Conservation (phyloP, 2,113 vertebrate species). For the Chionis minor region DNA sequence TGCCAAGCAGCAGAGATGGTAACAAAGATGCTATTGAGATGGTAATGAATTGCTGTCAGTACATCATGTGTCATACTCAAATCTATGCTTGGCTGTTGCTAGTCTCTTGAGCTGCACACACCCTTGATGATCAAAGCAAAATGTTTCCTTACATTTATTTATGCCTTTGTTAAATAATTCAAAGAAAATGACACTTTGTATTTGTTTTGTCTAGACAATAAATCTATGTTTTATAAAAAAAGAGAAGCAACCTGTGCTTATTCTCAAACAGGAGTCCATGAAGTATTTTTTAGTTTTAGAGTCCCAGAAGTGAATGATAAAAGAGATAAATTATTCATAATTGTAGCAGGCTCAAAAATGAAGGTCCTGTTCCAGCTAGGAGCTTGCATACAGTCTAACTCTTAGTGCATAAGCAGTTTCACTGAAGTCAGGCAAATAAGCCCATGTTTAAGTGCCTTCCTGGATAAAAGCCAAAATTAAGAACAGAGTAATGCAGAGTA, state of each 20-base stretch:
- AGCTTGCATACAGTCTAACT: neutral
- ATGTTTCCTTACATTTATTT: constrained; percentile 12
- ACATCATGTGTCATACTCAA: neutral
- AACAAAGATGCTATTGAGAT: neutral
- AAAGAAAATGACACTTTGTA: neutral
- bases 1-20: neutral
- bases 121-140: neutral
- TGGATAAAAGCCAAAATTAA: neutral
- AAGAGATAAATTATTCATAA: neutral
- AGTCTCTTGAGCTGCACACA: neutral
- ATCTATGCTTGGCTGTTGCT: neutral
- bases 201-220: constrained; percentile 1
- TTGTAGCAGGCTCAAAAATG: neutral
- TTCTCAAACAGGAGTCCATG: neutral
- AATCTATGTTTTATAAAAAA: neutral
- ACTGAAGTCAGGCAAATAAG: neutral
- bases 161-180: constrained; percentile 12
- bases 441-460: neutral
- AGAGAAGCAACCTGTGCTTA: neutral
- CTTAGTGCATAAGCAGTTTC: neutral
- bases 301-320: neutral
- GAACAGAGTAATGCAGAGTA: neutral
- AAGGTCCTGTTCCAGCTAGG: neutral
- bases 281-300: neutral
- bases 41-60: neutral